Percentiles rank a stretch among this genome's conserved stretches.
These are phyloP conservation scores for Montipora capitata DNA, from an alignment of 92 coral and sea anemone genomes.

Conservation along the genomic window DNA sequence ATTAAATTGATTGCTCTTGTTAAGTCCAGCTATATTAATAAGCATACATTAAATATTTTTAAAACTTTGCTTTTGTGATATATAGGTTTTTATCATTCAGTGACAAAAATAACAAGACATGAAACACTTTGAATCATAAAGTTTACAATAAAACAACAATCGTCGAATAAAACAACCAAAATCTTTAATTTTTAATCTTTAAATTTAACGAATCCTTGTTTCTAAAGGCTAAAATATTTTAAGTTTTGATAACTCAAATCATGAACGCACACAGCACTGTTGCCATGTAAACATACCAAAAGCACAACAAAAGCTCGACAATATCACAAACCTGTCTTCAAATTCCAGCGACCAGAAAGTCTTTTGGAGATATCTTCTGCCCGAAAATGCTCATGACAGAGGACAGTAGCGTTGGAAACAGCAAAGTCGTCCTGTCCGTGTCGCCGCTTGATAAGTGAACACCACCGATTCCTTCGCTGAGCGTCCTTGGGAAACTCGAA, in stretches of 20 bases:
- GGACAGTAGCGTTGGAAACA: conserved; percentile 38
- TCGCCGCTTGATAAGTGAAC: conserved; percentile 42
- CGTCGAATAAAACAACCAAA: conserved; percentile 9
- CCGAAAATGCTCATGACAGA: conserved; percentile 43
- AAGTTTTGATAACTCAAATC: conserved; percentile 1
- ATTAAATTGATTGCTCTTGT: conserved; percentile 7
- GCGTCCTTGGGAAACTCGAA: conserved; percentile 41
- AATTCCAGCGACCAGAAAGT: conserved; percentile 42
- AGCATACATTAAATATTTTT: conserved; percentile 22
- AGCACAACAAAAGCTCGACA: not conserved
- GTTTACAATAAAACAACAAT: not conserved
- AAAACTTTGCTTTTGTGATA: conserved; percentile 18
- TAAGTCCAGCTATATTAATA: conserved; percentile 20
- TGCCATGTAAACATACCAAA: conserved; percentile 5
- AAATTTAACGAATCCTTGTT: not conserved
- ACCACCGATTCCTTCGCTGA: conserved; percentile 45
- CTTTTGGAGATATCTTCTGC: conserved; percentile 43
- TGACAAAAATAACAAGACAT: conserved; percentile 6
- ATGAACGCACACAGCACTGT: not conserved
- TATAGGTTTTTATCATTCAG: not conserved
- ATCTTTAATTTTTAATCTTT: not conserved
- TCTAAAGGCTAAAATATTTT: not conserved
- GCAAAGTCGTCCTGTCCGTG: conserved; percentile 41
- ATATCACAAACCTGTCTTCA: conserved; percentile 40
- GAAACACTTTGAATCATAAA: conserved; percentile 1